phyloP scores from a whole-genome alignment of 2,113 vertebrate genomes.

The Nerophis lumbriciformis region DNA sequence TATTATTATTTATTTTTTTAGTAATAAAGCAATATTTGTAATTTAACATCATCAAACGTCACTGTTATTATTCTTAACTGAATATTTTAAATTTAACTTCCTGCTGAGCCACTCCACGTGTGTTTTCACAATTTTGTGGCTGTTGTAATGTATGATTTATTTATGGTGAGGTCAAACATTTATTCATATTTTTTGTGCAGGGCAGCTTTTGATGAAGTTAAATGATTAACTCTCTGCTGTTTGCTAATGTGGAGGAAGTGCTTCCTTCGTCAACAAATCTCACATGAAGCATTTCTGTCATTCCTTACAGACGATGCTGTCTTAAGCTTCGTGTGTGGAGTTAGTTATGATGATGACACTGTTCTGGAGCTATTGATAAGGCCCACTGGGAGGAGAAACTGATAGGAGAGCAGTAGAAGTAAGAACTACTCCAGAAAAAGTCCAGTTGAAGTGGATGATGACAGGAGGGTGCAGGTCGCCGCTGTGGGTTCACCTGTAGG shows the following conservation, averaged over 20 bases:
- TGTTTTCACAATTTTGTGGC: slow-evolving; percentile 1
- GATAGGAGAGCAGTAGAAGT: not conserved
- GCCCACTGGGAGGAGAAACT: not conserved
- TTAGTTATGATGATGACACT: not conserved
- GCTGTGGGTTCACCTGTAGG: not conserved
- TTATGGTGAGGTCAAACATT: slow-evolving; percentile 7
- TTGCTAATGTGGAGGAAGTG: slow-evolving; percentile 3
- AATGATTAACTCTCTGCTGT: slow-evolving; percentile 39
- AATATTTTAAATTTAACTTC: not conserved
- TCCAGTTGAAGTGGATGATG: not conserved
- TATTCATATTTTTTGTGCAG: not conserved
- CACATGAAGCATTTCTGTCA: not conserved
- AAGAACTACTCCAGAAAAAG: not conserved
- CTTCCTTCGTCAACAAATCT: slow-evolving; percentile 13
- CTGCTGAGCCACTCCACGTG: not conserved
- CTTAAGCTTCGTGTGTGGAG: not conserved
- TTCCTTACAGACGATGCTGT: slow-evolving; percentile 6
- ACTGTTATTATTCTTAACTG: not conserved
- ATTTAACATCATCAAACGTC: not conserved
- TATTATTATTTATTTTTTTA: too few relatives aligned
- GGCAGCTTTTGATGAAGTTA: slow-evolving; percentile 12
- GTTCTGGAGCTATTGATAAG: too few relatives aligned
- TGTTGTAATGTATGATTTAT: slow-evolving; percentile 31
- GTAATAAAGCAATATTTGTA: too few relatives aligned
- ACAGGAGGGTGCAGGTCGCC: slow-evolving; percentile 9